Evolutionary conservation across 2,797 vertebrate genomes (phyloP).

Genomic region (Eulemur coronatus): DNA sequence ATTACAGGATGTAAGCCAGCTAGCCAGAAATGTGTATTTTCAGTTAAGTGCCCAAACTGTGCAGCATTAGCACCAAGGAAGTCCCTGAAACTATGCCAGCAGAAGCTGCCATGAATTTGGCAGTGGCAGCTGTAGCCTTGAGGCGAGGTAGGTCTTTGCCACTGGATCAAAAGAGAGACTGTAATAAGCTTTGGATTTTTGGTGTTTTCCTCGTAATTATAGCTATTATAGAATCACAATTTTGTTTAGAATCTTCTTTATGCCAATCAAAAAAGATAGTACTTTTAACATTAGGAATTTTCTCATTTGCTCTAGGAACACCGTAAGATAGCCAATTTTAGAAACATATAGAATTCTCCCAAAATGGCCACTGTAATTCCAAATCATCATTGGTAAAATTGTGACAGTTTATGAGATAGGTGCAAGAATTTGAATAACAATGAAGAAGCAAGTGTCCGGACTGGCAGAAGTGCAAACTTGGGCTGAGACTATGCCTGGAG

Average conservation of each 20-base stretch:
- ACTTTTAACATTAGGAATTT: background rate
- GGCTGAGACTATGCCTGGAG: background rate
- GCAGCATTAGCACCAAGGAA: background rate
- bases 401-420: background rate
- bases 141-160: slow-evolving; percentile 1
- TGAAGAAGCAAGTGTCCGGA: background rate
- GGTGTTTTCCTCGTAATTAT: slow-evolving; percentile 40
- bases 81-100: background rate
- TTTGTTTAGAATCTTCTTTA: slow-evolving; percentile 42
- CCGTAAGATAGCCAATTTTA: background rate
- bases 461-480: background rate
- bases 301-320: background rate
- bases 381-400: background rate
- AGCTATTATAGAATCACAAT: slow-evolving; percentile 15
- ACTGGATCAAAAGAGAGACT: slow-evolving; percentile 31
- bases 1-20: background rate
- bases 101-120: background rate
- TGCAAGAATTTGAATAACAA: background rate
- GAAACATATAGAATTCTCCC: background rate
- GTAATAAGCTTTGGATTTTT: background rate
- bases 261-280: background rate
- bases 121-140: background rate
- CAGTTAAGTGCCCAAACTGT: background rate
- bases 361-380: background rate
- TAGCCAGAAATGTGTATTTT: background rate